Percentiles rank a stretch among this genome's conserved stretches.
These are phyloP conservation scores for Notothenia coriiceps DNA, from an alignment of 2,113 vertebrate genomes.

Conservation along the genomic window DNA sequence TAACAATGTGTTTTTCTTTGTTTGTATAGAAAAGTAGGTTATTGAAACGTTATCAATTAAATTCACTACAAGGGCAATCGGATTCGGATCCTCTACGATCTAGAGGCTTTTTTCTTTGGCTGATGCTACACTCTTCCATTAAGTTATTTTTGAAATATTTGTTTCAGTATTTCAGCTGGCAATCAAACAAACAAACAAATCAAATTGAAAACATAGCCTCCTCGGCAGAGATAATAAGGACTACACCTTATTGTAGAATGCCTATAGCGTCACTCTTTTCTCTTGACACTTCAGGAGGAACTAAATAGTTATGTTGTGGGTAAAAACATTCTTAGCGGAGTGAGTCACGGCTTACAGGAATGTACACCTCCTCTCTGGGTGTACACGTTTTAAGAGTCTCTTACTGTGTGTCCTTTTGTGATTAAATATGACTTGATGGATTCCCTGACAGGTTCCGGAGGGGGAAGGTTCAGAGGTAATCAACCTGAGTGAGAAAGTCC, in stretches of 20 bases:
- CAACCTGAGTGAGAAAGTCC: conserved; percentile 88
- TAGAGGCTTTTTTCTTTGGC: no score
- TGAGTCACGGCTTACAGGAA: conserved; percentile 17
- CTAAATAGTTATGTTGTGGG: background rate
- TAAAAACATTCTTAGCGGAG: conserved; percentile 9
- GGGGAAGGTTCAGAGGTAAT: conserved; percentile 82
- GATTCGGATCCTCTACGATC: no score
- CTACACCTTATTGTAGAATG: background rate
- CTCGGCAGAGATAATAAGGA: background rate
- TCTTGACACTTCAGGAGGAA: background rate
- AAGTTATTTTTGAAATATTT: no score
- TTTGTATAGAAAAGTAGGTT: background rate
- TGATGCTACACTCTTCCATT: no score
- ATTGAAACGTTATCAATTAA: background rate
- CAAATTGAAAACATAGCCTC: no score
- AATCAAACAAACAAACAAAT: no score
- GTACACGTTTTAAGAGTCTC: background rate
- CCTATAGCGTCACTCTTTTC: background rate
- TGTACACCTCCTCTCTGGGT: background rate
- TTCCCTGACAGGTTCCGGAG: conserved; percentile 79
- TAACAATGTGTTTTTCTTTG: background rate
- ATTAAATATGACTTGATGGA: background rate
- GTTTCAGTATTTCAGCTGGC: no score
- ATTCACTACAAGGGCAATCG: no score
- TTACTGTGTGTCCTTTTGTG: no score